phyloP scores from a whole-genome alignment of 2,113 vertebrate genomes.

The Aythya baeri region DNA sequence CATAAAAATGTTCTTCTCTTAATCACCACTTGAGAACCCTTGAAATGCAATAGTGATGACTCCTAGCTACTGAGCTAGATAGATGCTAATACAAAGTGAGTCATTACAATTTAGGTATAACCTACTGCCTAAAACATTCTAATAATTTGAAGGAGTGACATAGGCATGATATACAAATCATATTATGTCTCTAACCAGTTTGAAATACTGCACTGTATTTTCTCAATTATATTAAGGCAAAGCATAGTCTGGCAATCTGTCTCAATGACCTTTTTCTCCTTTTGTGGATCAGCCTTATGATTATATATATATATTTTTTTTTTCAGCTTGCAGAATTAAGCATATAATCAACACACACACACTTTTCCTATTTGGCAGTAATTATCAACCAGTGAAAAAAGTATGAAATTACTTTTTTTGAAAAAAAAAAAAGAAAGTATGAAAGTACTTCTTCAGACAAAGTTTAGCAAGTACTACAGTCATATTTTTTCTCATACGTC shows the following conservation, averaged over 20 bases:
- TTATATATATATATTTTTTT: not conserved
- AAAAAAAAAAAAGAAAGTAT: not conserved
- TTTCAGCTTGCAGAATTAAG: not conserved
- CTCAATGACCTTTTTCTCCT: not conserved
- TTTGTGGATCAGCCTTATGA: not conserved
- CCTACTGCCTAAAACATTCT: conserved; percentile 29
- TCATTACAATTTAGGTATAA: conserved; percentile 49
- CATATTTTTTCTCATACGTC: not conserved
- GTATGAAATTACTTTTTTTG: not conserved
- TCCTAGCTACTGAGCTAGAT: not conserved
- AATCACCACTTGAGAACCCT: conserved; percentile 45
- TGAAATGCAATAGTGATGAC: conserved; percentile 31
- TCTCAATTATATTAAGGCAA: conserved; percentile 35
- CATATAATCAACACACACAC: not conserved
- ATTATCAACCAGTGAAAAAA: not conserved
- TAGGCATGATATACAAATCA: conserved; percentile 29
- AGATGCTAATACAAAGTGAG: conserved; percentile 37
- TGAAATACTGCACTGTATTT: conserved; percentile 37
- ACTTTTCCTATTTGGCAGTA: not conserved
- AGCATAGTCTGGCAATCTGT: not conserved
- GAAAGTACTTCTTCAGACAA: not conserved
- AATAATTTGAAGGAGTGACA: conserved; percentile 29
- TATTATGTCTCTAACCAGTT: not conserved
- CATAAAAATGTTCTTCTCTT: conserved; percentile 30
- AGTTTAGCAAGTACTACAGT: not conserved